Base-by-base conservation (phyloP, 2,113 vertebrate species). In the Leucosticte australis region DNA sequence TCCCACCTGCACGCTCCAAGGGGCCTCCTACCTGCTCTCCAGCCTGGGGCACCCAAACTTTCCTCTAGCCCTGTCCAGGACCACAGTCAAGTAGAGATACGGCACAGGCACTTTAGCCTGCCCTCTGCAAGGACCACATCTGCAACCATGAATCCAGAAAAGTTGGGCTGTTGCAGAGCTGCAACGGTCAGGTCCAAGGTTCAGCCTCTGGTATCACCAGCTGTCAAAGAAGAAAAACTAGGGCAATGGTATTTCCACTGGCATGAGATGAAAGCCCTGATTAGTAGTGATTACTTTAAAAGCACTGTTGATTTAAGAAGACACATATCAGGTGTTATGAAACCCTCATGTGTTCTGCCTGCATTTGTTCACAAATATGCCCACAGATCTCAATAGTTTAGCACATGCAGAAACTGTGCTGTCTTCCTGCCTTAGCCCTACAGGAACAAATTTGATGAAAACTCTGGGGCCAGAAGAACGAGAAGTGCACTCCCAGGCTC, bases 121-220 rank as follows among this genome's bases (percentile, higher is more conserved):
- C 33, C 26, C 46, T 50, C 37, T 33, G 18, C 62, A 55, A 49
- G 21, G 35, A 31, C 28, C 21, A 21, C 62, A 37, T 63, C 77
- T 77, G 39, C 56, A 42, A 5, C 56, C 18, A 33, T 0, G 3
- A 59, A 47, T 56, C 44, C 87, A 85, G 24, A 24, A 83, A 80
- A 60, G 12, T 0, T 68, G 30, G 41, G 86, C 62, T 81, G 23
- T 7, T 67, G 35, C 69, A 78, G 53, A 82, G 64, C 85, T 77
- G 39, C 46, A 62, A 55, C 83, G 75, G 44, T 62, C 74, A 90
- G 93, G 95, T 97, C 91, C 91, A 90, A 93, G 23, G 92, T 89
- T 93, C 92, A 81, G 52, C 20, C 55, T 77, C 47, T 53, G 0
- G 0, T 79, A 80, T 77, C 91, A 94, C 83, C 47, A 46, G 53